Percentiles rank a stretch among this genome's conserved stretches.
Evolutionary conservation across 1,140 invertebrate genomes (phyloP).

Genomic region (Magallana gigas): DNA sequence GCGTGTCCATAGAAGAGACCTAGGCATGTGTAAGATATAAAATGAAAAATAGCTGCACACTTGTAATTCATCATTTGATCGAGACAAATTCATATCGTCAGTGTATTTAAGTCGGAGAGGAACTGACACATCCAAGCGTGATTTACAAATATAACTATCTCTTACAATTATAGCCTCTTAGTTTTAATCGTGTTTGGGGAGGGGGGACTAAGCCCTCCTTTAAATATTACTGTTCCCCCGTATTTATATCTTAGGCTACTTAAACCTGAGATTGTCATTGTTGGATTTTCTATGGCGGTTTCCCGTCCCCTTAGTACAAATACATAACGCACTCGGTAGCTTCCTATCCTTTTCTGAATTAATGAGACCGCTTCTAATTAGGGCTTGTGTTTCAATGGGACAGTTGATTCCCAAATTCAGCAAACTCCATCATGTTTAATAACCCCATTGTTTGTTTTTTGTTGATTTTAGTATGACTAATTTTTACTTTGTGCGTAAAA

Average conservation of each 20-base stretch:
- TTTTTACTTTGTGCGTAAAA: neutral
- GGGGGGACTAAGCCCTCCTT: neutral
- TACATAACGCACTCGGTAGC: neutral
- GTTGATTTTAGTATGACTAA: neutral
- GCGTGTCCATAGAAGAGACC: no score
- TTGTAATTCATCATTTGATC: constrained; percentile 8
- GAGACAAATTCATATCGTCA: neutral
- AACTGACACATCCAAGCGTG: neutral
- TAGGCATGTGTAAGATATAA: no score
- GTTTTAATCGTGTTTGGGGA: neutral
- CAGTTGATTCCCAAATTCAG: neutral
- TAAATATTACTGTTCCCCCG: neutral
- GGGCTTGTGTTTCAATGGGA: neutral
- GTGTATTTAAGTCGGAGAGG: neutral
- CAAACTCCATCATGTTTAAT: neutral
- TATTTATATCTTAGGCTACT: neutral
- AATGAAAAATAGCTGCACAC: neutral
- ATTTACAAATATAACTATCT: neutral
- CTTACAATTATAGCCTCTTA: no score
- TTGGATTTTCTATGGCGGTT: neutral
- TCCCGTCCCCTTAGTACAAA: neutral
- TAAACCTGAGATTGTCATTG: neutral
- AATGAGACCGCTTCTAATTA: neutral
- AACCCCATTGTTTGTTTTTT: neutral
- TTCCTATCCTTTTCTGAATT: constrained; percentile 25